These are phyloP conservation scores for Porites evermanni DNA, from an alignment of 92 coral and sea anemone species.

Conservation along the genomic window DNA sequence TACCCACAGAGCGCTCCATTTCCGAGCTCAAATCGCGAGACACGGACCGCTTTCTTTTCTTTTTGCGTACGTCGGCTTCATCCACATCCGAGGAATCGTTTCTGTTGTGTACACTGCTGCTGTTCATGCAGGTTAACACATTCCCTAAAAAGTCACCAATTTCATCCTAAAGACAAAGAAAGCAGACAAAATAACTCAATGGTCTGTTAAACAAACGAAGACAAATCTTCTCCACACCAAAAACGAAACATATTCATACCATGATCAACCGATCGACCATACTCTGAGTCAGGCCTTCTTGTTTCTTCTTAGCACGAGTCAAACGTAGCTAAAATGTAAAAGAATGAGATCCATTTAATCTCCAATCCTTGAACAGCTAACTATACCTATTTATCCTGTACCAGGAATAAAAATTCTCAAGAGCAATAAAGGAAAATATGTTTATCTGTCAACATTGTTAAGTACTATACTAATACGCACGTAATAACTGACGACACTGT, in stretches of 20 bases:
- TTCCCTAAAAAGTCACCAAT: slow-evolving; percentile 96
- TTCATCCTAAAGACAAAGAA: slow-evolving; percentile 74
- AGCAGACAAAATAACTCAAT: background rate
- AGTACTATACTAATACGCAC: too few relatives aligned
- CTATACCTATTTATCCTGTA: too few relatives aligned
- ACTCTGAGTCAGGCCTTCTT: slow-evolving; percentile 93
- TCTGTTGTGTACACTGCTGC: slow-evolving; percentile 73
- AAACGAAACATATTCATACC: slow-evolving; percentile 64
- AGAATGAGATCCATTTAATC: background rate
- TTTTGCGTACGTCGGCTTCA: slow-evolving; percentile 85
- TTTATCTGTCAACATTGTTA: too few relatives aligned
- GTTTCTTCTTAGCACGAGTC: slow-evolving; percentile 90
- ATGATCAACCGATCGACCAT: slow-evolving; percentile 96
- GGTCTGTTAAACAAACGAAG: background rate
- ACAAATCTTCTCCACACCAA: background rate
- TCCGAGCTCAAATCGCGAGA: slow-evolving; percentile 80
- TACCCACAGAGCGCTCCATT: slow-evolving; percentile 52
- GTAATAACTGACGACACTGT: too few relatives aligned
- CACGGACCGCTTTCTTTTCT: slow-evolving; percentile 92
- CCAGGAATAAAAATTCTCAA: background rate
- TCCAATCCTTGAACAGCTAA: background rate
- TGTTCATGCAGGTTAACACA: slow-evolving; percentile 83
- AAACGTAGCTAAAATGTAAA: slow-evolving; percentile 74
- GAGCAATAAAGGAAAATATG: too few relatives aligned
- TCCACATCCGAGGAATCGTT: slow-evolving; percentile 93